Evolutionary conservation across 37 sponge, comb jelly and placozoan genomes (phyloP).

Genomic region (Ianthella basta): DNA sequence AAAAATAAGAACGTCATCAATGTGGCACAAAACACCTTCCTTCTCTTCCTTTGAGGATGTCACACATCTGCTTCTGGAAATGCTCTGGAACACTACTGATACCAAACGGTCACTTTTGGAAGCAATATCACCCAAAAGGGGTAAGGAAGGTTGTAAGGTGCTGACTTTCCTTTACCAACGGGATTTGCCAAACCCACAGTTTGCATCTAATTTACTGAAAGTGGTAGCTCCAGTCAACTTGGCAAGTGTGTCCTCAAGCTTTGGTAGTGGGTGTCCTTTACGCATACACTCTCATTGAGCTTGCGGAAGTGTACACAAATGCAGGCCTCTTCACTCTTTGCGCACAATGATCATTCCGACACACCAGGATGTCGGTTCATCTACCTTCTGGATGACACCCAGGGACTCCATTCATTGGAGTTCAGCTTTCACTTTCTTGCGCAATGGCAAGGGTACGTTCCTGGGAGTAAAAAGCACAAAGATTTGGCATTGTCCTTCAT

Average conservation of each 20-base stretch:
- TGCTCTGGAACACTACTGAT: conserved; percentile 32
- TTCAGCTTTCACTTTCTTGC: background rate
- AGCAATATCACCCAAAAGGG: conserved; percentile 38
- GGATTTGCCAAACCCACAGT: conserved; percentile 49
- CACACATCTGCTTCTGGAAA: conserved; percentile 33
- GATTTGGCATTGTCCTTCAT: background rate
- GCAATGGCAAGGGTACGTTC: background rate
- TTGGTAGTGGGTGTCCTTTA: conserved; percentile 15
- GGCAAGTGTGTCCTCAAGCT: conserved; percentile 7
- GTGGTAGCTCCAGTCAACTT: background rate
- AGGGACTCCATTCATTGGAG: conserved; percentile 36
- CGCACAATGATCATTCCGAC: background rate
- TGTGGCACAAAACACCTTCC: conserved; percentile 22
- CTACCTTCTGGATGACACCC: conserved; percentile 27
- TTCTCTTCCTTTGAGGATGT: conserved; percentile 22
- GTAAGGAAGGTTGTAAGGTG: conserved; percentile 31
- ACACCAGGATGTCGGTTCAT: conserved; percentile 33
- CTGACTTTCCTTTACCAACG: conserved; percentile 15
- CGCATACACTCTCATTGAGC: conserved; percentile 32
- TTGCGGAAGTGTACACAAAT: conserved; percentile 36
- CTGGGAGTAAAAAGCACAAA: background rate
- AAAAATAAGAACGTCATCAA: conserved; percentile 37
- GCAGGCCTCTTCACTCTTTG: background rate
- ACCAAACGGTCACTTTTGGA: conserved; percentile 37
- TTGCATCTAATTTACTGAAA: no score